Base-by-base conservation (phyloP, 64 coral and sea anemone species). In the Stichodactyla mertensii region DNA sequence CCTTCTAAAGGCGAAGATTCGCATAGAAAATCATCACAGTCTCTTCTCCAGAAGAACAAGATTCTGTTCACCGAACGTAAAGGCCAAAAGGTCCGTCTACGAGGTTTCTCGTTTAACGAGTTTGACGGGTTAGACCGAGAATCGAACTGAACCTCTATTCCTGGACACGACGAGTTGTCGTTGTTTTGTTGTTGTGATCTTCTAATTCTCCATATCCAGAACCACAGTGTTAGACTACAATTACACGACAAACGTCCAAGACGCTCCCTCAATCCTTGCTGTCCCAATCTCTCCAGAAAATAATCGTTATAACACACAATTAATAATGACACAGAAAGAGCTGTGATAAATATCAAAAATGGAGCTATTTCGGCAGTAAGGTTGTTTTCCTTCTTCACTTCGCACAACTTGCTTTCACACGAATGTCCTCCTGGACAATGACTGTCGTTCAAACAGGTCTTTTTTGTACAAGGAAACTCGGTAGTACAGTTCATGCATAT, bases 251-350 rank as follows among this genome's bases (percentile, higher is more conserved):
- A 2, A 12, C 54, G 16, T 62, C 23, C 60, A 10, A 85, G 56
- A 9, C 60, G 54, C 10, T 85, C 60, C 27, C 45, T 36, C 27
- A 20, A 85, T 26, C 83, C 52, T 58, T 23, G 55, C 4, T 64
- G 83, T 2, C 83, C 83, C 7, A 85, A 57, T 16, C 83, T 52
- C 24, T 85, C 83, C 2, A 85, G n/a, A 31, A 85, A 55, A 24
- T 85, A 85, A 31, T 85, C 83, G 54, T 85, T 85, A 6, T 85
- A 85, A 19, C 83, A 85, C 0, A 85, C 60, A 51, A 85, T 64
- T 13, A 85, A 24, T 4, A 85, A 64, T 5, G 83, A 85, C 11
- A 85, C 55, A 16, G 83, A 57, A 1, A 85, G 54, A 55, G 83
- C 83, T 2, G 57, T 7, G 53, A 85, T 85, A 24, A 85, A 85